Percentiles rank a stretch among this genome's conserved stretches.
phyloP scores from a whole-genome alignment of 1,140 invertebrate genomes.

The Bombus cullumanus region DNA sequence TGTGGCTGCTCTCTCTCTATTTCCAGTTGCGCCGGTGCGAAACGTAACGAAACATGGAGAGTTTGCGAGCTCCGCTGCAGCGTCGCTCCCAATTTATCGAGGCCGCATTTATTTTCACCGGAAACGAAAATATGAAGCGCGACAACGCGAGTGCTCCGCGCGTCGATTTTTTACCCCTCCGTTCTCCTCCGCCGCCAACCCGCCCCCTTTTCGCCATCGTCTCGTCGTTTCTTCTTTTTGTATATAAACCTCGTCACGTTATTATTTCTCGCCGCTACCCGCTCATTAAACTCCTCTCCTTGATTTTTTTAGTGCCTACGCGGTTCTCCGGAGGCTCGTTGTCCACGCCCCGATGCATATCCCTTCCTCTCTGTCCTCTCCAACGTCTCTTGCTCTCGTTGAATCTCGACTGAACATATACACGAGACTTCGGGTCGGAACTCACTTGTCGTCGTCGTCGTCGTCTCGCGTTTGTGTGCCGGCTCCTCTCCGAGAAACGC shows the following conservation, averaged over 20 bases:
- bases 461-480: conserved; percentile 28
- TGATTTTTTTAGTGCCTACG: conserved; percentile 60
- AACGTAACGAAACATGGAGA: conserved; percentile 35
- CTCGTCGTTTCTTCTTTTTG: conserved; percentile 22
- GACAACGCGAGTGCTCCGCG: conserved; percentile 17
- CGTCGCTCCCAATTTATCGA: conserved; percentile 46
- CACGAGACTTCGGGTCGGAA: background rate
- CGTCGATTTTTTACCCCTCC: conserved; percentile 25
- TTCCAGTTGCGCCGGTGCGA: conserved; percentile 36
- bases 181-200: background rate
- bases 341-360: conserved; percentile 62
- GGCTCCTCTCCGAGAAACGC: conserved; percentile 36
- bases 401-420: conserved; percentile 11
- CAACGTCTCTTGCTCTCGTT: background rate
- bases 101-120: conserved; percentile 31
- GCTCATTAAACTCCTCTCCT: conserved; percentile 65
- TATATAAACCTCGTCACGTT: conserved; percentile 50
- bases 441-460: conserved; percentile 41
- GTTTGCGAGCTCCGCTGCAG: background rate
- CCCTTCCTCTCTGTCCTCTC: background rate
- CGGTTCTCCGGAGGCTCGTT: conserved; percentile 48
- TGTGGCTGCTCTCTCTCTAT: conserved; percentile 8
- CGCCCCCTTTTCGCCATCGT: background rate
- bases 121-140: conserved; percentile 49
- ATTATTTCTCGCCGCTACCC: conserved; percentile 62